Conservation (phyloP, 2,888 invertebrate species). For the Pheosia tremula region DNA sequence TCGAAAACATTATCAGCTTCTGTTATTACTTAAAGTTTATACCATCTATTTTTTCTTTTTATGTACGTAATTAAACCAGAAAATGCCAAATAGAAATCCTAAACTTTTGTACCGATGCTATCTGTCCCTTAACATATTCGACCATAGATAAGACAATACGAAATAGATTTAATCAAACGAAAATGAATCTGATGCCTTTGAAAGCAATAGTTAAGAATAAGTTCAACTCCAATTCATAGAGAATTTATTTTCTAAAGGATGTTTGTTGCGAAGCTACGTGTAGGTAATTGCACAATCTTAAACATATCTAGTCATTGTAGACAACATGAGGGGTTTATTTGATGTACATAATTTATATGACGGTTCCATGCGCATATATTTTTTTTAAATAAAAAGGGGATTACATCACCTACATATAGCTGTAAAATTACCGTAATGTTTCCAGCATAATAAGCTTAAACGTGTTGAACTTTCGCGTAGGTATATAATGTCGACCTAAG, state of each 20-base stretch:
- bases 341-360: slow-evolving; percentile 62
- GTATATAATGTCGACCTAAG: too few species aligned
- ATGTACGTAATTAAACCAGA: not conserved
- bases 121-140: slow-evolving; percentile 50
- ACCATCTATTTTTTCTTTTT: not conserved
- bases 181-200: slow-evolving; percentile 71
- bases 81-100: slow-evolving; percentile 4
- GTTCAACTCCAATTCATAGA: slow-evolving; percentile 68
- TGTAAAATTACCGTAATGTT: slow-evolving; percentile 44
- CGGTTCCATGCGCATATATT: slow-evolving; percentile 79
- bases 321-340: slow-evolving; percentile 67
- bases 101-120: slow-evolving; percentile 42
- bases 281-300: slow-evolving; percentile 70
- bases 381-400: slow-evolving; percentile 48
- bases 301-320: slow-evolving; percentile 84
- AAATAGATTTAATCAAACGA: slow-evolving; percentile 64
- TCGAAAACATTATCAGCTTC: too few species aligned
- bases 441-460: slow-evolving; percentile 32
- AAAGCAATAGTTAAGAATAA: slow-evolving; percentile 79
- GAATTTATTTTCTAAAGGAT: slow-evolving; percentile 74
- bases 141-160: slow-evolving; percentile 84
- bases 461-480: too few species aligned
- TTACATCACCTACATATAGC: slow-evolving; percentile 54
- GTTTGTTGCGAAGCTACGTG: slow-evolving; percentile 64
- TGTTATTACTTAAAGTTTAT: too few species aligned